Base-by-base conservation (phyloP, 2,113 vertebrate genomes). In the Butastur rufipennis region DNA sequence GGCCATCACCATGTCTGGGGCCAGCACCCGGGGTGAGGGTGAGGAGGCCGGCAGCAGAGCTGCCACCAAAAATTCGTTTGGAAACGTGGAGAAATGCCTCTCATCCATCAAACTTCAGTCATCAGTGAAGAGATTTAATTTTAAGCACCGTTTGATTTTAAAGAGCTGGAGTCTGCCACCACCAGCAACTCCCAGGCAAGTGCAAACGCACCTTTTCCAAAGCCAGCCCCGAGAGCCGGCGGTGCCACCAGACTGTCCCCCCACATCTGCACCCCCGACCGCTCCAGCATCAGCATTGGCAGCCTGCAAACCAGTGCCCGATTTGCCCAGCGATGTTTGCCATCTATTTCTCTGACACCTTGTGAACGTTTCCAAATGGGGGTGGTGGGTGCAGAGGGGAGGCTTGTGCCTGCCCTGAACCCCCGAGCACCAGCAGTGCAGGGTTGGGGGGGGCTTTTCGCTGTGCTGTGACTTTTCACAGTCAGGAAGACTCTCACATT, bases 91-190 rank as follows among this genome's bases (percentile, higher is more conserved):
- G 78, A 84, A 94, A 91, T 5, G 9, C 38, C 21, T 32, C 61
- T 86, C 79, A 90, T 86, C 74, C 82, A 83, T 81, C 88, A 96
- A 70, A 95, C 89, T 90, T 88, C 88, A 88, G 66, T 77, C 68
- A 77, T 45, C 53, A 73, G 81, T 1, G 0, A 91, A 70, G 78
- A 91, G 74, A 81, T 97, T 95, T 91, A 81, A 96, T 95, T 95
- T 97, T 84, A 96, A 96, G 78, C 71, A 83, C 67, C 1, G 29
- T 72, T 93, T 90, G 56, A 62, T 96, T 93, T 87, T 89, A 67
- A 92, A 73, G 67, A 78, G 58, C 32, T 2, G 15, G 55, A 78
- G 36, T 70, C 59, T 47, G 29, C 62, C 7, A 2, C 59, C 74
- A 90, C 53, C 62, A 73, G 78, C 25, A 11, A 65, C 65, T 70